Evolutionary conservation across 2,113 vertebrate genomes (phyloP).

Genomic region (Anarrhichthys ocellatus): DNA sequence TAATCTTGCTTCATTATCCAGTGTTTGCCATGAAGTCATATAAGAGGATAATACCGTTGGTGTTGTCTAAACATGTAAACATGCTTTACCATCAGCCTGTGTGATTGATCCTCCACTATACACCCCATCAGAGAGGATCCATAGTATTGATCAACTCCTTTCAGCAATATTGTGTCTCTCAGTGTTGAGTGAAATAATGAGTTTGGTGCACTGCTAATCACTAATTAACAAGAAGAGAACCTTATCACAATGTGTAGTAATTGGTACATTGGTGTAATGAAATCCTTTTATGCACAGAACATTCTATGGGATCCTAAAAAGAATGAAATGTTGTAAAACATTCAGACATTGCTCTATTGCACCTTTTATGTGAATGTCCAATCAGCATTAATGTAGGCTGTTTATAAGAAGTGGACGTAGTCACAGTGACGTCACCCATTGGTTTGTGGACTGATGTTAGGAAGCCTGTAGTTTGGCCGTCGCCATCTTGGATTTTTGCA

Average conservation of each 20-base stretch:
- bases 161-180: not conserved
- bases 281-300: not conserved
- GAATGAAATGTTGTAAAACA: not conserved
- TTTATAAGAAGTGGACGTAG: too few relatives aligned
- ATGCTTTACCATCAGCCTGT: not conserved
- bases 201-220: not conserved
- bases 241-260: slow-evolving; percentile 23
- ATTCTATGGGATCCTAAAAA: not conserved
- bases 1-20: not conserved
- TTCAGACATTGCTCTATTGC: not conserved
- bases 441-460: too few relatives aligned
- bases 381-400: too few relatives aligned
- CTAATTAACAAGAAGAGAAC: not conserved
- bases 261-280: slow-evolving; percentile 13
- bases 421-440: too few relatives aligned
- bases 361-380: too few relatives aligned
- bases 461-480: too few relatives aligned
- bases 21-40: not conserved
- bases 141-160: not conserved
- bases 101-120: not conserved
- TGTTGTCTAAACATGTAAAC: not conserved
- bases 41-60: not conserved
- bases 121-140: not conserved
- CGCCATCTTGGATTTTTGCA: too few relatives aligned
- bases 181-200: not conserved